Conservation (phyloP, 2,888 invertebrate genomes). For the Pimpla rufipes region DNA sequence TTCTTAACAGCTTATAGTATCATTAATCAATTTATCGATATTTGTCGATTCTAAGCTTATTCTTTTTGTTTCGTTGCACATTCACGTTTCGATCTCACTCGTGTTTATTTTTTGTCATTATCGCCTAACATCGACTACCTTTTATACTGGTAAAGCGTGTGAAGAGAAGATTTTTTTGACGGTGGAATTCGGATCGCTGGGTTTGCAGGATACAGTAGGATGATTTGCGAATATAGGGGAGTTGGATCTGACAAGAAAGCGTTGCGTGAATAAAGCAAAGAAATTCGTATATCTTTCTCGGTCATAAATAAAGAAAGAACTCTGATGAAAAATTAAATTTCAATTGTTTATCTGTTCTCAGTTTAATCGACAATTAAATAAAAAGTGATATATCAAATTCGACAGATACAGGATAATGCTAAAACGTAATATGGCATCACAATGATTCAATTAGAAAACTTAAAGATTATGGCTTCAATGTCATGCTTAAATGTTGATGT, state of each 20-base stretch:
- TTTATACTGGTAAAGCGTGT: constrained; percentile 25
- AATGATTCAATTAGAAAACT: constrained; percentile 76
- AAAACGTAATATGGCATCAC: constrained; percentile 80
- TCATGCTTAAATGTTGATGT: constrained; percentile 66
- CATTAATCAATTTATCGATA: constrained; percentile 68
- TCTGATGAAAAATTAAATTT: constrained; percentile 41
- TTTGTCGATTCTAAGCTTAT: constrained; percentile 61
- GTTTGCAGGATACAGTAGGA: not conserved
- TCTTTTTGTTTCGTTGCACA: constrained; percentile 81
- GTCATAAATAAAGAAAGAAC: constrained; percentile 53
- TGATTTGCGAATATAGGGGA: not conserved
- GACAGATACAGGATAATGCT: constrained; percentile 66
- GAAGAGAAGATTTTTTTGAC: not conserved
- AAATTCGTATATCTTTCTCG: constrained; percentile 8
- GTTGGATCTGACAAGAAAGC: not conserved
- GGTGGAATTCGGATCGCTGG: not conserved
- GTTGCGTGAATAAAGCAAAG: constrained; percentile 17
- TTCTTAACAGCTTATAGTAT: constrained; percentile 67
- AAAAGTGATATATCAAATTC: constrained; percentile 74
- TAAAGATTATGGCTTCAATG: constrained; percentile 73
- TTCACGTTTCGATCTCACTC: constrained; percentile 81
- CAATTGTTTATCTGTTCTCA: constrained; percentile 42
- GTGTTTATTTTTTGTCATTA: constrained; percentile 67
- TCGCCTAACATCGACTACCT: constrained; percentile 26
- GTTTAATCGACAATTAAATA: constrained; percentile 77